Evolutionary conservation across 2,797 vertebrate genomes (phyloP), one percentile per base, ranked within the genome.

Genomic region (Peromyscus melanophrys): DNA sequence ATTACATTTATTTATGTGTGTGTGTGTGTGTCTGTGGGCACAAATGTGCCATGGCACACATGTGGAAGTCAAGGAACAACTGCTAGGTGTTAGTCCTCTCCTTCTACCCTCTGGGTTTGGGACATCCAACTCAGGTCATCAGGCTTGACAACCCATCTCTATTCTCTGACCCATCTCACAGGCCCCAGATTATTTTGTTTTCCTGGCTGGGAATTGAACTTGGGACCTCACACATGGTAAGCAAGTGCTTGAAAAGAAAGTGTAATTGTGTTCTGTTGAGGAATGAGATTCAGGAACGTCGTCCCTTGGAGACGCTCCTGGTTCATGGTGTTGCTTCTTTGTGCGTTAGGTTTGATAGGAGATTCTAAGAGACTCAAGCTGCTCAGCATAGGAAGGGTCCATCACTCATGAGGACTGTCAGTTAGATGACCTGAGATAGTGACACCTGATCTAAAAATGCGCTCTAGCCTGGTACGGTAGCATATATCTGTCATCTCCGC

Each of bases 251-350:
- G 37, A 55, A 17, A 21, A 40, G 29, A 92, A 55, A 87, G 27
- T n/a, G 11, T 10, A 29, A 52, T 8, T 93, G 55, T 52, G 37
- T 63, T 75, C 23, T 57, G 0, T 21, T 37, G 67, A 93, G 59
- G n/a, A 92, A 46, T 37, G 43, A 77, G 17, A 46, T 12, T 65
- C 23, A 37, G 57, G 9, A 57, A 19, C 5, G 4, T 57, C 0
- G 5, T 57, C 55, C 16, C 55, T 57, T 57, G 55, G 16, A 57
- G 55, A 57, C 1, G 55, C 4, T 31, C 46, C 25, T 21, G n/a
- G 12, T 12, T 1, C 12, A 10, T 0, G 1, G 25, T 0, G 0
- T n/a, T 1, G 34, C 2, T 73, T 59, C 31, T 55, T 71, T 67
- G 11, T 55, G 2, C 63, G 23, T 17, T 57, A 67, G 46, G 63